Percentiles rank a stretch among this genome's conserved stretches.
phyloP scores from a whole-genome alignment of 2,888 invertebrate genomes.

The Falcaria lacertinaria region DNA sequence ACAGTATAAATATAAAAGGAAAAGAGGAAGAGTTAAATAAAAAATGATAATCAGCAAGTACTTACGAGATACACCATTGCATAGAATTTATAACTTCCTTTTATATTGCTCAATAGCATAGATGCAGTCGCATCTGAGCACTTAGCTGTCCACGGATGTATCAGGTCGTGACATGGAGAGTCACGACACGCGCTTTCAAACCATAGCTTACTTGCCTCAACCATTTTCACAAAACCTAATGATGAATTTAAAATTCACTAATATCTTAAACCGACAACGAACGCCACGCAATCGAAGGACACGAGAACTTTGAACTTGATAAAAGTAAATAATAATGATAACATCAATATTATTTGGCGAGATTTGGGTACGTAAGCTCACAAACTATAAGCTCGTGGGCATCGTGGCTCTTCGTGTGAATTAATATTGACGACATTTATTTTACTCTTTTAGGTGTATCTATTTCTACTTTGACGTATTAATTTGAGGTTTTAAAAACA shows the following conservation, averaged over 20 bases:
- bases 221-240: conserved; percentile 43
- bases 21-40: background rate
- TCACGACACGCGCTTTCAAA: conserved; percentile 62
- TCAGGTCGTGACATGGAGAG: conserved; percentile 56
- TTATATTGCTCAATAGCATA: conserved; percentile 65
- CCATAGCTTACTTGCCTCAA: conserved; percentile 72
- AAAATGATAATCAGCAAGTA: conserved; percentile 11
- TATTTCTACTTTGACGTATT: too few relatives aligned
- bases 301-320: conserved; percentile 5
- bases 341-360: too few relatives aligned
- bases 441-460: too few relatives aligned
- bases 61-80: conserved; percentile 75
- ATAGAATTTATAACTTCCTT: conserved; percentile 74
- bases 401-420: too few relatives aligned
- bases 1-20: background rate
- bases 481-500: too few relatives aligned
- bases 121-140: conserved; percentile 61
- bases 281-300: background rate
- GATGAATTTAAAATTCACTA: background rate
- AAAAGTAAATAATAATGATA: background rate
- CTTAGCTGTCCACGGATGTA: conserved; percentile 71
- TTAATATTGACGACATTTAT: too few relatives aligned
- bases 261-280: background rate
- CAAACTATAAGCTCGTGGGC: too few relatives aligned
- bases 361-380: too few relatives aligned